phyloP scores from a whole-genome alignment of 2,797 vertebrate genomes.

The Esox masquinongy region DNA sequence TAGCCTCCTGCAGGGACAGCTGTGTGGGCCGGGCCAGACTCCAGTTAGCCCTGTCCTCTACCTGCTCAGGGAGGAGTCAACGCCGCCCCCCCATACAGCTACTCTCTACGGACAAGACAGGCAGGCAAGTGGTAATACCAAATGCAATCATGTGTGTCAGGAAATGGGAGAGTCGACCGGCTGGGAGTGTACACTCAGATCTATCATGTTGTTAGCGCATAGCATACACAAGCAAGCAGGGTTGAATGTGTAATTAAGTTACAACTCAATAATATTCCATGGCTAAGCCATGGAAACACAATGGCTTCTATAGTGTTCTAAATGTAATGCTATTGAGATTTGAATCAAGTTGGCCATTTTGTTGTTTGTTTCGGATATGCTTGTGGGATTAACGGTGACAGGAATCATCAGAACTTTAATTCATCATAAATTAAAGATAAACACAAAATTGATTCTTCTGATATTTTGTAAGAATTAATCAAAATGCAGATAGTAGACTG shows the following conservation, averaged over 20 bases:
- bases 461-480: background rate
- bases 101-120: slow-evolving; percentile 13
- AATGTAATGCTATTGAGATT: background rate
- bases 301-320: background rate
- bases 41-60: slow-evolving; percentile 55
- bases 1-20: slow-evolving; percentile 32
- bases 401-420: slow-evolving; percentile 11
- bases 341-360: background rate
- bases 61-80: slow-evolving; percentile 37
- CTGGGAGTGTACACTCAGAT: background rate
- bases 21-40: slow-evolving; percentile 39
- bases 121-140: slow-evolving; percentile 28
- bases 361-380: background rate
- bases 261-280: background rate
- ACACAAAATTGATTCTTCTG: background rate
- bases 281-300: too few species aligned
- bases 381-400: background rate
- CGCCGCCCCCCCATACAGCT: slow-evolving; percentile 19
- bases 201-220: background rate
- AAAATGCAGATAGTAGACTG: background rate
- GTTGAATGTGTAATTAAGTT: background rate
- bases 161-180: slow-evolving; percentile 14
- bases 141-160: slow-evolving; percentile 28
- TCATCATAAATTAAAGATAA: slow-evolving; percentile 8
- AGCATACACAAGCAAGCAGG: background rate